A percentile compares a stretch with the other conserved stretches of the same genome.
Conservation (phyloP, 2,797 vertebrate species). For the Artibeus lituratus region DNA sequence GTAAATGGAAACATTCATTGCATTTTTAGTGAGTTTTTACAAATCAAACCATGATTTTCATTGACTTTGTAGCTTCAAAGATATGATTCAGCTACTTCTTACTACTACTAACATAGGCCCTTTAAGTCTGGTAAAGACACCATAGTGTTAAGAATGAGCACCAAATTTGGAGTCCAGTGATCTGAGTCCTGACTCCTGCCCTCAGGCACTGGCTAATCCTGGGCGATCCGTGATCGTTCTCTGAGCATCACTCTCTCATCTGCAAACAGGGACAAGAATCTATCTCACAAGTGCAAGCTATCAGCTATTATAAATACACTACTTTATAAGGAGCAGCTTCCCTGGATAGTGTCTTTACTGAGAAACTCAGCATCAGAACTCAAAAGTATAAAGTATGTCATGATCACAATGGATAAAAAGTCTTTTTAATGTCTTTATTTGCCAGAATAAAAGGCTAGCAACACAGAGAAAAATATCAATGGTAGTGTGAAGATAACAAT, state of each 20-base stretch:
- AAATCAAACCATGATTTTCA: neutral
- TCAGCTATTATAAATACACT: neutral
- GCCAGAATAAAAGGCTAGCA: neutral
- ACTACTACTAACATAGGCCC: neutral
- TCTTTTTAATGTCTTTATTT: conserved; percentile 11
- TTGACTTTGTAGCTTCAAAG: neutral
- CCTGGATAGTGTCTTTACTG: neutral
- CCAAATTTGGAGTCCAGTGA: neutral
- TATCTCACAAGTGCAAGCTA: neutral
- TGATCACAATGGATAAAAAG: conserved; percentile 17
- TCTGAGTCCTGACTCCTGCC: neutral
- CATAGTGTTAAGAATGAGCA: neutral
- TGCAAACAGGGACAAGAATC: neutral
- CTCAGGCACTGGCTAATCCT: neutral
- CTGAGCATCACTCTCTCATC: neutral
- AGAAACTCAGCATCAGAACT: neutral
- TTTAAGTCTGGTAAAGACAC: neutral
- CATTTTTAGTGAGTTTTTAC: neutral
- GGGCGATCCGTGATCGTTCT: neutral
- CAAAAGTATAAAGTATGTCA: conserved; percentile 14
- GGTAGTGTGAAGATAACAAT: neutral
- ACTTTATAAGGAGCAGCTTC: neutral
- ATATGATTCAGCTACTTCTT: neutral
- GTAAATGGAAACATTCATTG: neutral
- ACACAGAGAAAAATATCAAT: conserved; percentile 17